Percentiles rank a stretch among this genome's conserved stretches.
Conservation (phyloP, 2,888 invertebrate genomes). For the Tanaodytes sp. region DNA sequence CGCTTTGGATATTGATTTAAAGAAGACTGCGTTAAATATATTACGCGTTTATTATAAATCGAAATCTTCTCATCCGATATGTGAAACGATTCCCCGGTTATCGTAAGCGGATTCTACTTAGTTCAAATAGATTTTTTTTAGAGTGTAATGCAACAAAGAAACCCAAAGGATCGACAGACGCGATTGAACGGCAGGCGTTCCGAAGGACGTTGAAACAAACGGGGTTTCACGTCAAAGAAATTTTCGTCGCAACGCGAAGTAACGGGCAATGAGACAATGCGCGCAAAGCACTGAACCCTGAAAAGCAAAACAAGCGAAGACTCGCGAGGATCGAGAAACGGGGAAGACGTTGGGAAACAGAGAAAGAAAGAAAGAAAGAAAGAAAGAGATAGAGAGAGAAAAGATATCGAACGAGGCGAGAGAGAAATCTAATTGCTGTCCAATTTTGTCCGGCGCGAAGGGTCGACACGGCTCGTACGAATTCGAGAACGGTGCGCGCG, state of each 20-base stretch:
- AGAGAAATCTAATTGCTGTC: conserved; percentile 61
- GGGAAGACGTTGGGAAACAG: conserved; percentile 1
- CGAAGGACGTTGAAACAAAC: conserved; percentile 27
- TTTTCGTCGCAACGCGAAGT: conserved; percentile 35
- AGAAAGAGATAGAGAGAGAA: conserved; percentile 41
- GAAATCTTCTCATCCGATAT: too few species aligned
- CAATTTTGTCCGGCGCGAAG: conserved; percentile 54
- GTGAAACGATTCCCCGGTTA: too few species aligned
- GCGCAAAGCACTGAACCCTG: conserved; percentile 31
- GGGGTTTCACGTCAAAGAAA: conserved; percentile 38
- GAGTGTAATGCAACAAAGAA: too few species aligned
- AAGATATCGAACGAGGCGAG: conserved; percentile 33
- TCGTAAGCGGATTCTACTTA: too few species aligned
- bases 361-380: conserved; percentile 13
- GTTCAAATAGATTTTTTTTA: too few species aligned
- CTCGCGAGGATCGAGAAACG: background rate
- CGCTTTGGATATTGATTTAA: too few species aligned
- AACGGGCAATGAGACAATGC: conserved; percentile 43
- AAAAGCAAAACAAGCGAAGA: conserved; percentile 28
- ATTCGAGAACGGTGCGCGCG: conserved; percentile 23
- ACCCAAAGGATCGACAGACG: too few species aligned
- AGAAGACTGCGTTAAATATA: too few species aligned
- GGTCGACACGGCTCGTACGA: conserved; percentile 53
- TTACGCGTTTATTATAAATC: too few species aligned
- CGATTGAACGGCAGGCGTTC: conserved; percentile 25